Evolutionary conservation across 2,797 vertebrate species (phyloP), one percentile per base, ranked within the genome.

Genomic region (Sorex maritimensis): DNA sequence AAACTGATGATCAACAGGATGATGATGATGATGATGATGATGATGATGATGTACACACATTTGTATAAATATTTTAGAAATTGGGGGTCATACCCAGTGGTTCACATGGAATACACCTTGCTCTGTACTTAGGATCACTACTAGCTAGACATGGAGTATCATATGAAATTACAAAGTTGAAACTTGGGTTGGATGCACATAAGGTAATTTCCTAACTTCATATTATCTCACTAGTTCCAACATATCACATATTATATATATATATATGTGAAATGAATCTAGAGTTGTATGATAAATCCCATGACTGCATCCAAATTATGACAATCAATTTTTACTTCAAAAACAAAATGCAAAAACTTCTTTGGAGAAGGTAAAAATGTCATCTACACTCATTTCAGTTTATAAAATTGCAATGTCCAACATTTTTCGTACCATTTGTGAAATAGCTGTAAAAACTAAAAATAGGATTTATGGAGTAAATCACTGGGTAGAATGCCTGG

Each of bases 401-500:
- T 93, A 88, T 44, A 85, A 94, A 95, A 92, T 15, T 30, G 63
- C 52, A 96, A 34, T 71, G 41, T 41, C 92, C 23, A 86, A 83
- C 82, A 86, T 28, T 81, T 94, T 88, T 38, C 30, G 44, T 86
- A 93, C 52, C 73, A 93, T 83, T 92, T 93, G 38, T 77, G 21
- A 95, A 93, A 73, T 75, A 78, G 80, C 13, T 88, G 3, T 90
- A 74, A 93, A 91, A 93, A 93, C 34, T 92, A 78, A 93, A 94
- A 95, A 91, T 94, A 94, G 79, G 30, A 91, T 82, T 82, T 85
- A 81, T 86, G 67, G 78, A 92, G 86, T 92, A 93, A 95, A 94
- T 95, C 82, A 94, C 30, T 90, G 87, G 73, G 80, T 85, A 87
- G 82, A 86, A 86, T 86, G 44, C 28, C 88, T 92, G 74, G 80